A percentile compares a stretch with the other conserved stretches of the same genome.
Conservation (phyloP, 1,140 invertebrate genomes). For the Gonioctena quinquepunctata region DNA sequence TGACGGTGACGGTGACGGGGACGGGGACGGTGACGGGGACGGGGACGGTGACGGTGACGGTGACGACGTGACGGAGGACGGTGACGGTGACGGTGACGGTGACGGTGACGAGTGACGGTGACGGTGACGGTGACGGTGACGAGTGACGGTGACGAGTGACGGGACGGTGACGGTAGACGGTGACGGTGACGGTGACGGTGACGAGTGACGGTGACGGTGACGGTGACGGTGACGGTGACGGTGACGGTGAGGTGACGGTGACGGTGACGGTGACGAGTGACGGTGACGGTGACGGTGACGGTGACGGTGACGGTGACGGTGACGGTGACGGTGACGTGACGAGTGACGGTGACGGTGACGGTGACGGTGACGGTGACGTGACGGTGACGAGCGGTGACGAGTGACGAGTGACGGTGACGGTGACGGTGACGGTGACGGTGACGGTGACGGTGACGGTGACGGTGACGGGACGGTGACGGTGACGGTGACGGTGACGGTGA, state of each 20-base stretch:
- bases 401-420: no score
- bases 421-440: no score
- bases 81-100: slow-evolving; percentile 18
- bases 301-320: slow-evolving; percentile 24
- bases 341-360: slow-evolving; percentile 22
- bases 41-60: no score
- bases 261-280: slow-evolving; percentile 20
- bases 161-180: slow-evolving; percentile 20
- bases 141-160: neutral
- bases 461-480: no score
- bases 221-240: slow-evolving; percentile 19
- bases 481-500: no score
- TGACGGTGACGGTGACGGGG: slow-evolving; percentile 18
- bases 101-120: slow-evolving; percentile 4
- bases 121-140: slow-evolving; percentile 21
- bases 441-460: no score
- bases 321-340: slow-evolving; percentile 23
- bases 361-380: slow-evolving; percentile 24
- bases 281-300: slow-evolving; percentile 19
- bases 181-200: slow-evolving; percentile 22
- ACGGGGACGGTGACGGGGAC: neutral
- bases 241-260: slow-evolving; percentile 21
- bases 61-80: slow-evolving; percentile 4
- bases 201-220: slow-evolving; percentile 22
- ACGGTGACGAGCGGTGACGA: neutral